Evolutionary conservation across 1,140 invertebrate genomes (phyloP).

Genomic region (Macrostomum lignano): DNA sequence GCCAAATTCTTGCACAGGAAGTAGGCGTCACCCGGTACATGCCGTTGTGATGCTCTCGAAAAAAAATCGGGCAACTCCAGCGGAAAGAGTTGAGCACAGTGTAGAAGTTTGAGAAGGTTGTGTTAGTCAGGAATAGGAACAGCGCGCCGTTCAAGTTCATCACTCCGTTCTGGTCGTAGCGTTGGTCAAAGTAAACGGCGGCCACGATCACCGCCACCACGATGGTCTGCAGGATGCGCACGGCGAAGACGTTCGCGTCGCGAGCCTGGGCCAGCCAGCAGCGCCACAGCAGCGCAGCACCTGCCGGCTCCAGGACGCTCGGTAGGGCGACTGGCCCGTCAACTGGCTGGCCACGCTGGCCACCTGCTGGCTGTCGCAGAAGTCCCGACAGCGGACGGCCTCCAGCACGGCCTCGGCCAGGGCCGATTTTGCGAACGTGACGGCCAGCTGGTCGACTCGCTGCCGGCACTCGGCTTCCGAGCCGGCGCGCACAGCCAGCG

Average conservation of each 20-base stretch:
- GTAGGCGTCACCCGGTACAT: constrained; percentile 74
- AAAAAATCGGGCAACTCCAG: constrained; percentile 57
- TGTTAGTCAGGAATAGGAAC: constrained; percentile 63
- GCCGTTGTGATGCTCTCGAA: constrained; percentile 60
- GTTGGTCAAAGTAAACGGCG: constrained; percentile 56
- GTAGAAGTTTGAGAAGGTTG: constrained; percentile 30
- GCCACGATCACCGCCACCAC: constrained; percentile 56
- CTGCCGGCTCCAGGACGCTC: background rate
- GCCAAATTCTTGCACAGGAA: constrained; percentile 66
- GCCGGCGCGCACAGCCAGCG: background rate
- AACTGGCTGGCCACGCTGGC: too few relatives aligned
- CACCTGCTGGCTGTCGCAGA: too few relatives aligned
- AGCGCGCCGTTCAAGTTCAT: constrained; percentile 85
- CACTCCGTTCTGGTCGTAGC: constrained; percentile 51
- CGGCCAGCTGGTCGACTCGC: background rate
- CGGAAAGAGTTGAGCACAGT: constrained; percentile 42
- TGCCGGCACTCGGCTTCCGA: background rate
- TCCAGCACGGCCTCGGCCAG: too few relatives aligned
- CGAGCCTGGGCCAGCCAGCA: background rate
- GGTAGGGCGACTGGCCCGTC: background rate
- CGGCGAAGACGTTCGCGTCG: background rate
- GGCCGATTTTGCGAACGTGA: background rate
- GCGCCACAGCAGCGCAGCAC: background rate
- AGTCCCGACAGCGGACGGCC: too few relatives aligned
- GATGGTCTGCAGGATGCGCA: background rate